A percentile compares a stretch with the other conserved stretches of the same genome.
Conservation (phyloP, 2,797 vertebrate species). For the Lepilemur ruficaudatus region DNA sequence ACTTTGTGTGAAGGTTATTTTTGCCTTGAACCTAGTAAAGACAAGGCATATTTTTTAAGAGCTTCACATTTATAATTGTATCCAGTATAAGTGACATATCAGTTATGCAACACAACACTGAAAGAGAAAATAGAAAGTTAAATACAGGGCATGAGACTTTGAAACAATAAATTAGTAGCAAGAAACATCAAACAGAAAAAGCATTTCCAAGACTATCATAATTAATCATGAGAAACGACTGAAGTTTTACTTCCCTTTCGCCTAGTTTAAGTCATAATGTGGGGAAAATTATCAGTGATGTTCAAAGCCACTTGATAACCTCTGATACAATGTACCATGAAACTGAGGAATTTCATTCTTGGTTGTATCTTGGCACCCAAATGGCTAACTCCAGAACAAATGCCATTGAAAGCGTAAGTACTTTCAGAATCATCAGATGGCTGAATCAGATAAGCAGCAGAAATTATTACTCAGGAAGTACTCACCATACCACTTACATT, state of each 20-base stretch:
- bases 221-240: conserved; percentile 30
- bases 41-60: background rate
- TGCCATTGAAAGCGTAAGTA: background rate
- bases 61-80: background rate
- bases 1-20: background rate
- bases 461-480: conserved; percentile 63
- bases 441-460: conserved; percentile 29
- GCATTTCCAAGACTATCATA: background rate
- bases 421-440: conserved; percentile 46
- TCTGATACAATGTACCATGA: background rate
- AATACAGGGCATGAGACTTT: conserved; percentile 8
- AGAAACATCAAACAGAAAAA: conserved; percentile 35
- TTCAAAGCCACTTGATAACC: background rate
- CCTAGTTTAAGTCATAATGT: background rate
- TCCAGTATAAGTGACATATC: background rate
- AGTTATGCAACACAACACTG: background rate
- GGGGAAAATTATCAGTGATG: background rate
- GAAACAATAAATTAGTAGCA: conserved; percentile 37
- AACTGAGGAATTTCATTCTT: conserved; percentile 25
- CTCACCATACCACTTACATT: conserved; percentile 37
- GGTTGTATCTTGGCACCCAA: background rate
- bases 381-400: background rate
- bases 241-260: background rate
- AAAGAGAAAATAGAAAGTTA: conserved; percentile 33
- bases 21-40: conserved; percentile 5